Evolutionary conservation across 1,140 invertebrate species (phyloP).

Genomic region (Homalodisca vitripennis): DNA sequence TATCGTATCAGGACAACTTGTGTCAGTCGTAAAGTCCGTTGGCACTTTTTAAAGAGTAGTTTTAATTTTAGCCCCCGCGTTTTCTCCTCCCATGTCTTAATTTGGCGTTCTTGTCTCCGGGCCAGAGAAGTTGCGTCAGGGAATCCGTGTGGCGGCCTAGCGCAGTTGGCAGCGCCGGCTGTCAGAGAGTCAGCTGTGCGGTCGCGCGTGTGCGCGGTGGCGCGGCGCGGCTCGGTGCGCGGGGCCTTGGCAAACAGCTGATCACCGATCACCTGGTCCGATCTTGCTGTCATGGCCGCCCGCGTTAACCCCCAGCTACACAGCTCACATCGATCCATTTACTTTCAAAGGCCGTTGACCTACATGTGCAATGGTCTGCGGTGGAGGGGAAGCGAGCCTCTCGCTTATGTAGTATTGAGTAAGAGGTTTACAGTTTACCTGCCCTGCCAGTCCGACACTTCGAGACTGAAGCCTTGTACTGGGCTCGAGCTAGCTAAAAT

Average conservation of each 20-base stretch:
- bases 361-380: neutral
- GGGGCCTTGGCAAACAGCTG: neutral
- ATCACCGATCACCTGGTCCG: neutral
- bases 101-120: conserved; percentile 27
- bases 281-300: neutral
- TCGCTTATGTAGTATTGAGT: too few species aligned
- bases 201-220: neutral
- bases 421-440: too few species aligned
- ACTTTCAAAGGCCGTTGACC: conserved; percentile 15
- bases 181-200: neutral
- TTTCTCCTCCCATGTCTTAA: conserved; percentile 30
- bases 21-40: neutral
- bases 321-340: neutral
- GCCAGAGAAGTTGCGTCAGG: conserved; percentile 24
- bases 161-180: neutral
- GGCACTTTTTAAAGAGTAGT: neutral
- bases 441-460: too few species aligned
- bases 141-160: neutral
- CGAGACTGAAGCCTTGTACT: too few species aligned
- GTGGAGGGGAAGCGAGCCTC: too few species aligned
- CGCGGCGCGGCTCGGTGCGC: neutral
- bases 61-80: conserved; percentile 25
- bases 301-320: neutral
- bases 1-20: neutral
- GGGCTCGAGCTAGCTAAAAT: too few species aligned